These are phyloP conservation scores for Tragelaphus imberbis DNA, from an alignment of 2,113 vertebrate genomes.

Conservation along the genomic window DNA sequence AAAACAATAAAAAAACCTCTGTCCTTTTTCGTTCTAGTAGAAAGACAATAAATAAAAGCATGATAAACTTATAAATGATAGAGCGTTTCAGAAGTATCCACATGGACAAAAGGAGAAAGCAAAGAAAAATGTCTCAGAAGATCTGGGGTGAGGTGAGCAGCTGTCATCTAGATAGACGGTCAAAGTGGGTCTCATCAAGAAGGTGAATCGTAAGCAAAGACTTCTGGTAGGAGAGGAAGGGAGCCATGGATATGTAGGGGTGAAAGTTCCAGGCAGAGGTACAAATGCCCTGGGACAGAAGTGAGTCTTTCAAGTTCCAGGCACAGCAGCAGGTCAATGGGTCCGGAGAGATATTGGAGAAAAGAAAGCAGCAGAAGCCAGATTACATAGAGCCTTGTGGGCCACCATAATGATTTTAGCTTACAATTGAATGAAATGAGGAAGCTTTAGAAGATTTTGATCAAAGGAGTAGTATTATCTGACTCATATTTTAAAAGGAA, in stretches of 20 bases:
- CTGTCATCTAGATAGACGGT: background rate
- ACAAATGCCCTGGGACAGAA: background rate
- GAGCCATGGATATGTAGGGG: too few relatives aligned
- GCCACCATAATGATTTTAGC: background rate
- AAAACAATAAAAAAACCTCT: background rate
- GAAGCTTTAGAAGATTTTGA: background rate
- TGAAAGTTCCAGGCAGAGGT: background rate
- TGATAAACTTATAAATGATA: background rate
- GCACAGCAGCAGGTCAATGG: too few relatives aligned
- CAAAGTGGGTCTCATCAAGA: background rate
- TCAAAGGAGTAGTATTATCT: background rate
- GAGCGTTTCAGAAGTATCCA: background rate
- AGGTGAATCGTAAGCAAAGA: background rate
- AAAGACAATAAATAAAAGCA: background rate
- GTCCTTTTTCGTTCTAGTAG: background rate
- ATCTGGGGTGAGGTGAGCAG: background rate
- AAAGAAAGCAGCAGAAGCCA: background rate
- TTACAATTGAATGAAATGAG: background rate
- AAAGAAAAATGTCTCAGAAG: background rate
- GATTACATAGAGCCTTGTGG: background rate
- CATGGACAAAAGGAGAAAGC: background rate
- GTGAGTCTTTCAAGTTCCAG: background rate
- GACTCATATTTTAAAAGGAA: background rate
- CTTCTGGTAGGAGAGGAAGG: background rate
- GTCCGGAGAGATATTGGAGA: background rate